Base-by-base conservation (phyloP, 1,140 invertebrate genomes). In the Harlomillsia oculata region DNA sequence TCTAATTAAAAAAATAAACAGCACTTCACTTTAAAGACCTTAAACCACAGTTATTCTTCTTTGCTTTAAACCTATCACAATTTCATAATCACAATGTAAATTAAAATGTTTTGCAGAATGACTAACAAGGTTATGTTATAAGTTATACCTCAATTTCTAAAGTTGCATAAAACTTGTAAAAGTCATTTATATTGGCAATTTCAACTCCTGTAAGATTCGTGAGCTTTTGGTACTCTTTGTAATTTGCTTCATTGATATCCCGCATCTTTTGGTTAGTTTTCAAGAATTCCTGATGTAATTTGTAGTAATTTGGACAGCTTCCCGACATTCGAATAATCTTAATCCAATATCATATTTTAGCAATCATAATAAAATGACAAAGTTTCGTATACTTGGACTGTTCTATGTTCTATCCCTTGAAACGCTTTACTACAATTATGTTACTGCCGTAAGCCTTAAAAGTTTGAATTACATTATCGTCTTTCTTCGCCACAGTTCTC, bases 391-490 rank as follows among this genome's bases (percentile, higher is more conserved):
- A n/a, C n/a, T n/a, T n/a, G n/a, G n/a, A n/a, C n/a, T n/a, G n/a
- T n/a, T n/a, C n/a, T n/a, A n/a, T n/a, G n/a, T n/a, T n/a, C n/a
- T n/a, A n/a, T n/a, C n/a, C n/a, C n/a, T n/a, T n/a, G n/a, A n/a
- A n/a, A n/a, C n/a, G n/a, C n/a, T n/a, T n/a, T n/a, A n/a, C n/a
- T n/a, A n/a, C n/a, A n/a, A n/a, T n/a, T n/a, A n/a, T n/a, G n/a
- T n/a, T n/a, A n/a, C n/a, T n/a, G n/a, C n/a, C n/a, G n/a, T n/a
- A n/a, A n/a, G n/a, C n/a, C n/a, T n/a, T n/a, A n/a, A n/a, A n/a
- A n/a, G n/a, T n/a, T n/a, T n/a, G n/a, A n/a, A n/a, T n/a, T 50
- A 50, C 55, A 18, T 36, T 49, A 23, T 56, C 55, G 20, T 34
- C 20, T 26, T 26, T 11, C 9, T 44, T 20, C 11, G 48, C 29